Base-by-base conservation (phyloP, 1,140 invertebrate genomes). In the Propsilocerus akamusi region DNA sequence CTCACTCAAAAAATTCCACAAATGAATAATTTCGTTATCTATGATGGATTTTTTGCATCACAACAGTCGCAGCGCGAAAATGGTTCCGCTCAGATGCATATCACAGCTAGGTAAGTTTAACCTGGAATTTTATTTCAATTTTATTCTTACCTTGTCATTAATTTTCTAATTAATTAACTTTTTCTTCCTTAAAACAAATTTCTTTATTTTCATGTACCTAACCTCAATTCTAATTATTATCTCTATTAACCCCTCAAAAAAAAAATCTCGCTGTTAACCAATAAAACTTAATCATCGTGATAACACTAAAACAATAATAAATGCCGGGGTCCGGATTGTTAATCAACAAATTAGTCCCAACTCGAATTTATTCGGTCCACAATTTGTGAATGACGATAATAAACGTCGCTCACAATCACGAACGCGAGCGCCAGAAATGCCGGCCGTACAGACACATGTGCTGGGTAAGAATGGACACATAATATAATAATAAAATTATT, bases 1-100 rank as follows among this genome's bases (percentile, higher is more conserved):
- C 69, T 92, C 5, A 65, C 67, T 24, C 70, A 72, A 47, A 74
- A 78, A 17, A 78, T 91, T 56, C 79, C 79, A 8, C 88, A 92
- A 62, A 78, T 82, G 50, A 91, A 92, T 61, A 90, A 91, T 64
- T 93, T 88, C 70, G 86, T 90, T 3, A 75, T 92, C 23, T 93
- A 80, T 63, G 75, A 80, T 54, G 81, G 81, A 54, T 93, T 91
- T 65, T 91, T 93, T 55, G 69, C 32, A 52, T 8, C 22, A 51
- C 30, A 61, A 62, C 32, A 56, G 56, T 48, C 49, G 30, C 5
- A 25, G 50, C 48, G 25, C 25, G 46, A 28, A 14, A 48, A 26
- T 53, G 46, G 50, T 55, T 24, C 34, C 17, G 28, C 52, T 48
- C 56, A 55, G 12, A 37, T 63, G 53, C 57, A 62, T 52, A 59